These are phyloP conservation scores for Bemisia tabaci DNA, from an alignment of 1,140 invertebrate species.

Conservation along the genomic window DNA sequence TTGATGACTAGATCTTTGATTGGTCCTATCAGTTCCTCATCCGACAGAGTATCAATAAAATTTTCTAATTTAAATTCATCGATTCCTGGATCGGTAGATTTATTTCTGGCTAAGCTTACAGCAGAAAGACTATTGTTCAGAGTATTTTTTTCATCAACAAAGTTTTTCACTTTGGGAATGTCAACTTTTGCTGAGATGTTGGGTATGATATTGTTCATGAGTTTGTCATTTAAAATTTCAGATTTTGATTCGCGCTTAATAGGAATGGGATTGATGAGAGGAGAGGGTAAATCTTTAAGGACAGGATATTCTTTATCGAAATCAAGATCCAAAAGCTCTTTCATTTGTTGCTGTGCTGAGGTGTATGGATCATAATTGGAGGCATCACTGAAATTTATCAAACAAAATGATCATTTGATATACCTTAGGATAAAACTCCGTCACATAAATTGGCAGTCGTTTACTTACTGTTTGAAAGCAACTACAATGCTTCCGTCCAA, in stretches of 20 bases:
- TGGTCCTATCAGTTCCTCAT: background rate
- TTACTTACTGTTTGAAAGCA: no score
- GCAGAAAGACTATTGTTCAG: background rate
- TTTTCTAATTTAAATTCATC: background rate
- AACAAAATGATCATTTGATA: no score
- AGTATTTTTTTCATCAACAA: background rate
- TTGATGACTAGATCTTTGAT: background rate
- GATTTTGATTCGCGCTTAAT: background rate
- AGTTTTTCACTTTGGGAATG: background rate
- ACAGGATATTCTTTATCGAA: background rate
- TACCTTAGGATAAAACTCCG: no score
- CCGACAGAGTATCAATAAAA: background rate
- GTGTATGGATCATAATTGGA: constrained; percentile 48
- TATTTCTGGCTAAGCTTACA: background rate
- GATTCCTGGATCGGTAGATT: background rate
- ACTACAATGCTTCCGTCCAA: no score
- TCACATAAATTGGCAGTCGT: no score
- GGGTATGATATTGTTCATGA: background rate
- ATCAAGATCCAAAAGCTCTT: constrained; percentile 38
- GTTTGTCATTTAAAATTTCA: background rate
- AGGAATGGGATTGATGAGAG: background rate
- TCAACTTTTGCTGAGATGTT: background rate
- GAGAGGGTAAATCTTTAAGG: background rate
- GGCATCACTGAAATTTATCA: background rate
- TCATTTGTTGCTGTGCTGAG: constrained; percentile 50